Evolutionary conservation across 2,113 vertebrate genomes (phyloP).

Genomic region (Malurus elegans): DNA sequence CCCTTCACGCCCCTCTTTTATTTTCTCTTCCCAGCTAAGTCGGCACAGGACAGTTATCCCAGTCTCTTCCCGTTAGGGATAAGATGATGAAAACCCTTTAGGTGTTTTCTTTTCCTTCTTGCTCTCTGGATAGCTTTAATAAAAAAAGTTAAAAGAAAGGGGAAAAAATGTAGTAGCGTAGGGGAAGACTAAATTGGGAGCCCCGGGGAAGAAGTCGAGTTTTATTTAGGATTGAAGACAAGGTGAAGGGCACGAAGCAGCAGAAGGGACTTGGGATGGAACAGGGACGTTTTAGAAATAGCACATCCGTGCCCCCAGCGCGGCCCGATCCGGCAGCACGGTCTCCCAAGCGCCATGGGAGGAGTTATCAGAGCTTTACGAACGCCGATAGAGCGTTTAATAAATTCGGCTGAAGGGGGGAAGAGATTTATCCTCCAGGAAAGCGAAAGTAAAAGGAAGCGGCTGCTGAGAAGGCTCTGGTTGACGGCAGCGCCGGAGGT

Average conservation of each 20-base stretch:
- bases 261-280: background rate
- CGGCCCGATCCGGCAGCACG: background rate
- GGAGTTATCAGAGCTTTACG: slow-evolving; percentile 28
- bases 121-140: background rate
- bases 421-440: background rate
- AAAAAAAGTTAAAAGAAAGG: background rate
- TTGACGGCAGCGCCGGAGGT: background rate
- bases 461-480: background rate
- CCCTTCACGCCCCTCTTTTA: accelerated
- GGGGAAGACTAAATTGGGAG: background rate
- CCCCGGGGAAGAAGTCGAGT: background rate
- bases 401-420: background rate
- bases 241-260: background rate
- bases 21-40: background rate
- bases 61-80: background rate
- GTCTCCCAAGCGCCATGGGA: background rate
- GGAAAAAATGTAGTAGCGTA: accelerated
- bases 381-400: background rate
- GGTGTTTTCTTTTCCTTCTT: background rate
- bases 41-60: background rate
- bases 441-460: slow-evolving; percentile 22
- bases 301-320: background rate
- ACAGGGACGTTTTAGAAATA: background rate
- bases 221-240: background rate
- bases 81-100: background rate